Conservation (phyloP, 2,797 vertebrate genomes). For the Microhierax caerulescens region DNA sequence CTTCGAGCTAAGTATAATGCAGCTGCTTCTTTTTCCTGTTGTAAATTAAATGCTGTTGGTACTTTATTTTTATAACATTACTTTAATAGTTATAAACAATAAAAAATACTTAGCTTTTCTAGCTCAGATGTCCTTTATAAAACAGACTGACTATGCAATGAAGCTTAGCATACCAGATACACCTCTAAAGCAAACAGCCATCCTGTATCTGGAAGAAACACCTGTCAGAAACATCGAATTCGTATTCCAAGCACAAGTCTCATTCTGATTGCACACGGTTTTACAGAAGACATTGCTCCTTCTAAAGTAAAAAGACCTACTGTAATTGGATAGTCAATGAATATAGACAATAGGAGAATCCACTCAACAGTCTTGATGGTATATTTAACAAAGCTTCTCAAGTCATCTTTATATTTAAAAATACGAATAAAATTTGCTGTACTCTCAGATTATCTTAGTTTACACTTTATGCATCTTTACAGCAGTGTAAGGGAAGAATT, state of each 20-base stretch:
- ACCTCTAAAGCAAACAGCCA: not conserved
- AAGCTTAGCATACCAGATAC: not conserved
- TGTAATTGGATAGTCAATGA: not conserved
- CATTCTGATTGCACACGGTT: not conserved
- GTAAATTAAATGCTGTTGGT: not conserved
- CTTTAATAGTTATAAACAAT: not conserved
- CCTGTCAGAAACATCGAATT: not conserved
- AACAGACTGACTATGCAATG: not conserved
- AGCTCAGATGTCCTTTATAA: not conserved
- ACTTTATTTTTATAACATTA: not conserved
- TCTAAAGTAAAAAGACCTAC: not conserved
- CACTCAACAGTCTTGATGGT: not conserved
- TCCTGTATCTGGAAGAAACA: not conserved
- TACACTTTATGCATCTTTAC: not conserved
- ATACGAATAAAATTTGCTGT: not conserved
- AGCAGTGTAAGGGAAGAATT: not conserved
- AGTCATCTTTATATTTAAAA: not conserved
- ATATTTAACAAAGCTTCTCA: not conserved
- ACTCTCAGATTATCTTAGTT: not conserved
- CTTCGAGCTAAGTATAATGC: not conserved
- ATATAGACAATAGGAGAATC: not conserved
- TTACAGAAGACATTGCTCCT: not conserved
- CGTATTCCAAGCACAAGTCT: not conserved
- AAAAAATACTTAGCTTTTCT: not conserved
- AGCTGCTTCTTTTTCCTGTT: not conserved